A percentile compares a stretch with the other conserved stretches of the same genome.
phyloP scores from a whole-genome alignment of 2,888 invertebrate genomes.

The Stictocephala bisonia region DNA sequence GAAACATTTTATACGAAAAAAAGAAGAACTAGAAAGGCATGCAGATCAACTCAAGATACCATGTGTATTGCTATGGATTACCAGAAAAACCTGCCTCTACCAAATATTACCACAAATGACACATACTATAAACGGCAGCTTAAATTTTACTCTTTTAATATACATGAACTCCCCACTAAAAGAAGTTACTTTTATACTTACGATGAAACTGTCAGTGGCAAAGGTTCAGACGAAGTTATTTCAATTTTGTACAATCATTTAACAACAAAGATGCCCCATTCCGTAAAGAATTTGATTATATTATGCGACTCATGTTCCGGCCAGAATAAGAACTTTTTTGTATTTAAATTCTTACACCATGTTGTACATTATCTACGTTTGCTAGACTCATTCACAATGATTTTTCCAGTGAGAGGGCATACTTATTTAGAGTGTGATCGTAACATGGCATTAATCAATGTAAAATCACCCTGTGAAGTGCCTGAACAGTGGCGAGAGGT shows the following conservation, averaged over 20 bases:
- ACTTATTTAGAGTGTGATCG: constrained; percentile 37
- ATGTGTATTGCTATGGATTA: constrained; percentile 38
- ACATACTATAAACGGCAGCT: constrained; percentile 41
- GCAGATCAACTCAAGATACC: background rate
- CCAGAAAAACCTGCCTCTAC: constrained; percentile 20
- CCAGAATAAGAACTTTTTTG: constrained; percentile 38
- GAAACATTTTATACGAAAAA: constrained; percentile 27
- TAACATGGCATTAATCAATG: constrained; percentile 35
- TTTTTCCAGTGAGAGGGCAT: constrained; percentile 32
- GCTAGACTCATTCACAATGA: constrained; percentile 7
- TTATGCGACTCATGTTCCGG: constrained; percentile 41
- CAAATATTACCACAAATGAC: constrained; percentile 42
- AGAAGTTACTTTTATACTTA: constrained; percentile 19
- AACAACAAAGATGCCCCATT: background rate
- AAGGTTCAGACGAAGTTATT: constrained; percentile 41
- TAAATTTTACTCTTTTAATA: constrained; percentile 13
- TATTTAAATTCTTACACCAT: constrained; percentile 19
- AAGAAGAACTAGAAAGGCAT: constrained; percentile 1
- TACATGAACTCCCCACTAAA: constrained; percentile 23
- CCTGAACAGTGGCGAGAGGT: constrained; percentile 35
- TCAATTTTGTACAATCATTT: constrained; percentile 22
- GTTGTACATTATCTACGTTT: background rate
- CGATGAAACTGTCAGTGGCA: constrained; percentile 23
- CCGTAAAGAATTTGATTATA: constrained; percentile 10
- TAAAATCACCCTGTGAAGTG: constrained; percentile 7